A percentile compares a stretch with the other conserved stretches of the same genome.
Evolutionary conservation across 2,797 vertebrate genomes (phyloP).

Genomic region (Sebastiscus tertius): DNA sequence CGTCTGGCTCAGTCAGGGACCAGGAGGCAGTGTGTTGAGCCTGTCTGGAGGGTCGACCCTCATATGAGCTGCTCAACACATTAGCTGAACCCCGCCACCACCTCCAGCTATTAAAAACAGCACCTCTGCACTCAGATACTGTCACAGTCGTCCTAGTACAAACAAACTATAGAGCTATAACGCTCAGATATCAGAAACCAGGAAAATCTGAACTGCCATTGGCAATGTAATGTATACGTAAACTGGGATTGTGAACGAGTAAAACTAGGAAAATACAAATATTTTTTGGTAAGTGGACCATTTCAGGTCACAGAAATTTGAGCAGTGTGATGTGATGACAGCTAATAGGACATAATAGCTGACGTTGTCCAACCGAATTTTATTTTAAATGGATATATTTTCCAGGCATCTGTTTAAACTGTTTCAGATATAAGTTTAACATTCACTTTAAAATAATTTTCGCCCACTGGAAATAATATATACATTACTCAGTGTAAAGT

Average conservation of each 20-base stretch:
- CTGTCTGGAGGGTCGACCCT: conserved; percentile 62
- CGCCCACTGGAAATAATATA: conserved; percentile 1
- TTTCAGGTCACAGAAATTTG: neutral
- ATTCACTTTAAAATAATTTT: neutral
- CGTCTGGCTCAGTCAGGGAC: conserved; percentile 71
- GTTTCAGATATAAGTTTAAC: neutral
- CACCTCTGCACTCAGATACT: conserved; percentile 36
- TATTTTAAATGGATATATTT: neutral
- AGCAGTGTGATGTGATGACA: neutral
- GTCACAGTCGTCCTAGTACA: conserved; percentile 28
- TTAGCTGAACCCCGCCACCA: conserved; percentile 40
- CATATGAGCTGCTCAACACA: conserved; percentile 53
- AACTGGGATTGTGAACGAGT: conserved; percentile 3
- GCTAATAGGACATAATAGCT: neutral
- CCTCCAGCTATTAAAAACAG: conserved; percentile 50
- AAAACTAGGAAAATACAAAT: neutral
- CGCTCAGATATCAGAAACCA: conserved; percentile 26
- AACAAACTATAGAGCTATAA: conserved; percentile 38
- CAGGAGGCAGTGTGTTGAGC: conserved; percentile 44
- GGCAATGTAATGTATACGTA: conserved; percentile 1
- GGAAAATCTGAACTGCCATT: neutral
- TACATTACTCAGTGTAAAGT: neutral
- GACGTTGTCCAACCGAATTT: neutral
- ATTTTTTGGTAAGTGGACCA: neutral
- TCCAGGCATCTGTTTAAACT: neutral